Conservation (phyloP, 2,113 vertebrate species). For the Chaetorhynchus papuensis region DNA sequence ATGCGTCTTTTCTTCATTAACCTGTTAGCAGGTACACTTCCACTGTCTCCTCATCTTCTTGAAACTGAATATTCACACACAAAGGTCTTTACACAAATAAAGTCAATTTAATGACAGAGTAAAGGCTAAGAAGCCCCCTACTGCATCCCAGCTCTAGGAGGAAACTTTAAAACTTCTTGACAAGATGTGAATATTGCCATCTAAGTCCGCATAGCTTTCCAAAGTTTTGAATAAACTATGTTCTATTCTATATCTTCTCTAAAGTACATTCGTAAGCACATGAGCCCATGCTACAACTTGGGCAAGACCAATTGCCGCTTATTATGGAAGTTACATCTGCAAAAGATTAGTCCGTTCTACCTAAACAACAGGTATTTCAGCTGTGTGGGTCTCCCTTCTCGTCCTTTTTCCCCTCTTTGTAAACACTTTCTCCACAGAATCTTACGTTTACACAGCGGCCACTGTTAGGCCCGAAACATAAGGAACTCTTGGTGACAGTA, state of each 20-base stretch:
- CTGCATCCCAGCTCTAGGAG: not conserved
- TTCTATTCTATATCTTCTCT: not conserved
- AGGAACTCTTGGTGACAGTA: not conserved
- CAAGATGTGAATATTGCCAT: not conserved
- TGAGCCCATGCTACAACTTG: not conserved
- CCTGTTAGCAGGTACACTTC: not conserved
- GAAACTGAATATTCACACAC: not conserved
- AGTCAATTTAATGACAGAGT: not conserved
- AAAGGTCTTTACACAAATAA: not conserved
- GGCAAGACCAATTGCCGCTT: not conserved
- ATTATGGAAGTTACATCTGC: not conserved
- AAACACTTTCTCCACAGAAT: not conserved
- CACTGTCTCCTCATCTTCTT: not conserved
- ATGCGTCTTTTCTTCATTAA: not conserved
- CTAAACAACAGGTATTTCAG: not conserved
- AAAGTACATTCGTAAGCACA: rapidly evolving
- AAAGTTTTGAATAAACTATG: not conserved
- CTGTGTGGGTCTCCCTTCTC: not conserved
- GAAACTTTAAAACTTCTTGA: not conserved
- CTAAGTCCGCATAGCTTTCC: not conserved
- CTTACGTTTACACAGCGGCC: not conserved
- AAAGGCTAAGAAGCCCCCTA: not conserved
- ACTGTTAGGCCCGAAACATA: not conserved
- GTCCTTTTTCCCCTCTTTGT: not conserved
- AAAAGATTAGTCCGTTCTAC: not conserved